Percentiles rank a stretch among this genome's conserved stretches.
Conservation (phyloP, 2,888 invertebrate genomes). For the Rhimphoctona megacephalus region DNA sequence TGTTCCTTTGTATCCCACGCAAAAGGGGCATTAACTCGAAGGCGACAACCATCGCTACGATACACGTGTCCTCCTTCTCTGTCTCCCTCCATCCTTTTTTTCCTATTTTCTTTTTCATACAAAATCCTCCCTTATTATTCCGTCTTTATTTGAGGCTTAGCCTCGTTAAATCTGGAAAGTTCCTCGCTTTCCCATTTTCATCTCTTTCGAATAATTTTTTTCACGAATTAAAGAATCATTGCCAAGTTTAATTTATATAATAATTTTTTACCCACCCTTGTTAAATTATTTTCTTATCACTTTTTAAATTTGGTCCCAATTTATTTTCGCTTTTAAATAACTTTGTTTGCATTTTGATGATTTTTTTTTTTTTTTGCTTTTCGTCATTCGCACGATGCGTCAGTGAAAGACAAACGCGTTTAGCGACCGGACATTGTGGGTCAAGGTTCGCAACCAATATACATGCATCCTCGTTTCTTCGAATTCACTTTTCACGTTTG, state of each 20-base stretch:
- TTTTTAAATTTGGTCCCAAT: not conserved
- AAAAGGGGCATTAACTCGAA: slow-evolving; percentile 48
- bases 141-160: slow-evolving; percentile 5
- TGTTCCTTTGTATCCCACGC: slow-evolving; percentile 53
- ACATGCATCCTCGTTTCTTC: slow-evolving; percentile 66
- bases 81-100: not conserved
- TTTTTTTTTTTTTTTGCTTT: not conserved
- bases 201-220: not conserved
- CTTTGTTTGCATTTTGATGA: not conserved
- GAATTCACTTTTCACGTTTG: slow-evolving; percentile 69
- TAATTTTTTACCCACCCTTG: not conserved
- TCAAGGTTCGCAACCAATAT: slow-evolving; percentile 75
- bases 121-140: not conserved
- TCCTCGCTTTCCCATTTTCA: not conserved
- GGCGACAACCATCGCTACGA: slow-evolving; percentile 27
- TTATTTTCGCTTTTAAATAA: not conserved
- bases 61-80: slow-evolving; percentile 36
- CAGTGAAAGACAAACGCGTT: slow-evolving; percentile 45
- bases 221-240: not conserved
- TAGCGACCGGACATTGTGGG: slow-evolving; percentile 75
- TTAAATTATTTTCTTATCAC: not conserved
- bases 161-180: slow-evolving; percentile 29
- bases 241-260: not conserved
- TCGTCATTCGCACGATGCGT: slow-evolving; percentile 41
- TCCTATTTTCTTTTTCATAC: not conserved